A percentile compares a stretch with the other conserved stretches of the same genome.
These are phyloP conservation scores for Crypturellus tataupa DNA, from an alignment of 2,797 vertebrate species.

Conservation along the genomic window DNA sequence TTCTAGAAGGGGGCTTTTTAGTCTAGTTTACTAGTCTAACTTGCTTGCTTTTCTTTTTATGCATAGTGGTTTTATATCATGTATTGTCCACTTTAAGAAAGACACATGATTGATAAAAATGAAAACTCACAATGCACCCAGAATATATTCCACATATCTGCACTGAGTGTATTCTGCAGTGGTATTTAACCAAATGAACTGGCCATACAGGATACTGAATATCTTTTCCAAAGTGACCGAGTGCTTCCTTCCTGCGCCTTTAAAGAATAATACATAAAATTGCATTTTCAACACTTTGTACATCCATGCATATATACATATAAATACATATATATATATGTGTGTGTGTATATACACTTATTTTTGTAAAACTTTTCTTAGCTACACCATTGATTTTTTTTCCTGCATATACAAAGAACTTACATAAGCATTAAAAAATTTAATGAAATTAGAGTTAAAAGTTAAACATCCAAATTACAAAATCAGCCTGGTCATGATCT, in stretches of 20 bases:
- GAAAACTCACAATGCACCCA: neutral
- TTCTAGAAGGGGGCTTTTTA: neutral
- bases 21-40: neutral
- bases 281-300: neutral
- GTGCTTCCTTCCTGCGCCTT: neutral
- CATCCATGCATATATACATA: neutral
- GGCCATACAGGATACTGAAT: neutral
- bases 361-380: neutral
- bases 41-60: neutral
- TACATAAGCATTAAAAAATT: neutral
- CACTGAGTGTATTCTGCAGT: neutral
- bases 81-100: neutral
- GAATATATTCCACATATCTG: neutral
- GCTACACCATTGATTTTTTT: neutral
- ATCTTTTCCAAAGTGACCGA: constrained; percentile 39
- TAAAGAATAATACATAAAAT: neutral
- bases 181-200: constrained; percentile 14
- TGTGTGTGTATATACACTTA: too few species aligned
- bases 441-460: neutral
- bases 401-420: neutral
- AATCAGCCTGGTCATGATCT: neutral
- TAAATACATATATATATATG: neutral
- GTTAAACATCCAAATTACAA: rapidly evolving
- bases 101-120: neutral
- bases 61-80: neutral